Percentiles rank a stretch among this genome's conserved stretches.
These are phyloP conservation scores for Epinotia ramella DNA, from an alignment of 2,888 invertebrate genomes.

Conservation along the genomic window DNA sequence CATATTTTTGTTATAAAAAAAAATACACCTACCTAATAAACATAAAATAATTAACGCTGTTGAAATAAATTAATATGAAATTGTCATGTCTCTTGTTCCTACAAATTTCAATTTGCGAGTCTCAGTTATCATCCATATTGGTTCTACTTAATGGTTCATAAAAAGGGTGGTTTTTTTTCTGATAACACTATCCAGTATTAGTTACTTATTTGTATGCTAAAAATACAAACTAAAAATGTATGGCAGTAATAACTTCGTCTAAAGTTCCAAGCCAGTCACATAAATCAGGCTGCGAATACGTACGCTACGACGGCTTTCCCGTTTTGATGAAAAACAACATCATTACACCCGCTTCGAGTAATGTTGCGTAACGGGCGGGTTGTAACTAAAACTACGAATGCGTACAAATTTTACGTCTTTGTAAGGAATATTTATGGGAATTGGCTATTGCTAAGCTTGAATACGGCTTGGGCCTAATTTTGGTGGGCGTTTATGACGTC, in stretches of 20 bases:
- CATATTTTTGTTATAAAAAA: no score
- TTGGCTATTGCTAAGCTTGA: conserved; percentile 9
- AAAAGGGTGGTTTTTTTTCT: background rate
- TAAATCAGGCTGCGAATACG: conserved; percentile 65
- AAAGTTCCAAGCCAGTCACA: conserved; percentile 60
- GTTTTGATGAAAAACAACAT: conserved; percentile 68
- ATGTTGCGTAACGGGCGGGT: conserved; percentile 50
- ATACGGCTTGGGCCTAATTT: background rate
- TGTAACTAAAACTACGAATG: conserved; percentile 39
- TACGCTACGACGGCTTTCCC: conserved; percentile 54
- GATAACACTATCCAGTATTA: background rate
- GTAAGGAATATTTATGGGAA: conserved; percentile 19
- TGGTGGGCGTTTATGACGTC: background rate
- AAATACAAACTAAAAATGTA: conserved; percentile 3
- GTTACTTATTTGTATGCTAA: background rate
- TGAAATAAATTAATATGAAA: no score
- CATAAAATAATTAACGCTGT: no score
- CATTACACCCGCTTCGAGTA: conserved; percentile 59
- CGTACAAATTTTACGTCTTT: conserved; percentile 33
- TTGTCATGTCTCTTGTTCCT: no score
- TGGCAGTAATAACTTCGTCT: conserved; percentile 17
- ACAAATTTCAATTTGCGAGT: no score
- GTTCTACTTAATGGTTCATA: no score
- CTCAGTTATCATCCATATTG: no score
- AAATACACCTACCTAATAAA: no score